Conservation (phyloP, 2,797 vertebrate species). For the Gadopsis marmoratus region DNA sequence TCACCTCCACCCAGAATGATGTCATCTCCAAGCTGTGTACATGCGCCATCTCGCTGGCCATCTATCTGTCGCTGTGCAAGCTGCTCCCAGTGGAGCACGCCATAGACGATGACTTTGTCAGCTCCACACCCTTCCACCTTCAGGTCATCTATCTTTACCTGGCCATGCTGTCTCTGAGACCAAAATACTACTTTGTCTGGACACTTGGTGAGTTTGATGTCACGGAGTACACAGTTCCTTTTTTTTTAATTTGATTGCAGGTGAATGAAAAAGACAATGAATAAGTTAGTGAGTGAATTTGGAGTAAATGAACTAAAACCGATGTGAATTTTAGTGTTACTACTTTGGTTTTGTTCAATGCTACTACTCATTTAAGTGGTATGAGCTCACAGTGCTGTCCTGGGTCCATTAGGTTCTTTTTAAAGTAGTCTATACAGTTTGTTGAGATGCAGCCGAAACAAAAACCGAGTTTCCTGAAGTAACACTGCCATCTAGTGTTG, state of each 20-base stretch:
- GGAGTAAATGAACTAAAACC: not conserved
- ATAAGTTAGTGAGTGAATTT: not conserved
- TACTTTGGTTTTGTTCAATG: slow-evolving; percentile 3
- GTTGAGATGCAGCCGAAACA: slow-evolving; percentile 23
- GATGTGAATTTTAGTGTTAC: not conserved
- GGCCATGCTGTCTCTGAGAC: slow-evolving; percentile 94
- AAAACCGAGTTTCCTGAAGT: slow-evolving; percentile 25
- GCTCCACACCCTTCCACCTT: slow-evolving; percentile 88
- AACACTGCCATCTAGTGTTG: slow-evolving; percentile 80
- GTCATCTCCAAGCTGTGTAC: slow-evolving; percentile 93
- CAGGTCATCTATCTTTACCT: slow-evolving; percentile 93
- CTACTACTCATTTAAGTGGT: slow-evolving; percentile 1
- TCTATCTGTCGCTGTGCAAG: slow-evolving; percentile 92
- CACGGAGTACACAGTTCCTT: not conserved
- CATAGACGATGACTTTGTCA: slow-evolving; percentile 88
- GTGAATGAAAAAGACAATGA: not conserved
- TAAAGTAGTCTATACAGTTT: slow-evolving; percentile 14
- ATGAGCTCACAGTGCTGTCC: slow-evolving; percentile 16
- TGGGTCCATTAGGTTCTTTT: slow-evolving; percentile 25
- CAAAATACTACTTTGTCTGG: slow-evolving; percentile 99
- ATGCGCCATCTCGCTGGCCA: slow-evolving; percentile 90
- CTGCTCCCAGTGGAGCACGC: slow-evolving; percentile 91
- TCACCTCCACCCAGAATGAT: slow-evolving; percentile 82
- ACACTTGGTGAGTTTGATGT: slow-evolving; percentile 90
- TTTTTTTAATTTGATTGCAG: not conserved